Base-by-base conservation (phyloP, 1,140 invertebrate species). In the Sycophila sp. region DNA sequence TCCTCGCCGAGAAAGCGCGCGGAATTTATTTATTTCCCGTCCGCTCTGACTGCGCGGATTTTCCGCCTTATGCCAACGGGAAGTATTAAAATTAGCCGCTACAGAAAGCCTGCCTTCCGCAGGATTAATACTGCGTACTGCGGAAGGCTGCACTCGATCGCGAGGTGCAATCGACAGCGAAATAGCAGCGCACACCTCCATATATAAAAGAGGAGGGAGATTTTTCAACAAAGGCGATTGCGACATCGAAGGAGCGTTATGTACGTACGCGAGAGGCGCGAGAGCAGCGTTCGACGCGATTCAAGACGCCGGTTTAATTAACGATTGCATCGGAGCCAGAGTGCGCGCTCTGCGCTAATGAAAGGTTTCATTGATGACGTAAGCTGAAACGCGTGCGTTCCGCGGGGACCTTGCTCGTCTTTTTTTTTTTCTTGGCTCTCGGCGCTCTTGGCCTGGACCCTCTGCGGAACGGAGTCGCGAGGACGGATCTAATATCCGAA, bases 251-350 rank as follows among this genome's bases (percentile, higher is more conserved):
- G 32, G 11, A 59, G 26, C 40, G 40, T 24, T 15, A 34, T n/a
- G n/a, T n/a, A n/a, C n/a, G n/a, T 15, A 19, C 40, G 8, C 15
- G 15, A 45, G 28, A 58, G 1, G n/a, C 30, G 28, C 17, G 28
- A 30, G 13, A n/a, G 24, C 15, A 13, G 26, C 19, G n/a, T 49
- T 64, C 62, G 47, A 24, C 22, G 53, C 42, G 24, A 66, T 53
- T 66, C 38, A 47, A 67, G 53, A 66, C 24, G 34, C 40, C 55
- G 40, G 30, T 65, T n/a, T 66, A 67, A 67, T 67, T 58, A 67
- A 67, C 30, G 53, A 67, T 58, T 47, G 40, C 53, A 67, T 36
- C n/a, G n/a, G n/a, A n/a, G n/a, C n/a, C n/a, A n/a, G 19, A 28
- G 42, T 34, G 17, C 32, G n/a, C 22, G 40, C 65, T 22, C 15